Conservation (phyloP, 2,113 vertebrate genomes). For the Carassius auratus region DNA sequence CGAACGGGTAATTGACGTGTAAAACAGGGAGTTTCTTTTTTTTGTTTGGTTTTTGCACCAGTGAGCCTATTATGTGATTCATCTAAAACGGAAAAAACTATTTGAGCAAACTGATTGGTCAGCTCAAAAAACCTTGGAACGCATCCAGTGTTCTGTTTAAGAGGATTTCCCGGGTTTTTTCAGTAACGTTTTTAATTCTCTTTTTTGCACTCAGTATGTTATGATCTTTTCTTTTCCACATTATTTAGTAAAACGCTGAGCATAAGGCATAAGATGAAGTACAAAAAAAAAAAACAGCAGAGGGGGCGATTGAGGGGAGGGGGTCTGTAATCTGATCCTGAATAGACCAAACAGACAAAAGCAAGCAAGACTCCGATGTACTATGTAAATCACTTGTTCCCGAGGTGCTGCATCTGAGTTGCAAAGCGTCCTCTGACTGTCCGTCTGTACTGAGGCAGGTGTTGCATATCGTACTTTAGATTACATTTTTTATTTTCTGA, state of each 20-base stretch:
- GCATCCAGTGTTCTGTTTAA: slow-evolving; percentile 64
- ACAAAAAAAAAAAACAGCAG: not conserved
- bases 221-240: not conserved
- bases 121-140: slow-evolving; percentile 67
- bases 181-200: slow-evolving; percentile 60
- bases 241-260: slow-evolving; percentile 1
- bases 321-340: slow-evolving; percentile 57
- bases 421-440: slow-evolving; percentile 63
- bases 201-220: slow-evolving; percentile 35
- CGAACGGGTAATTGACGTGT: slow-evolving; percentile 22
- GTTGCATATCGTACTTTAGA: slow-evolving; percentile 68
- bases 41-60: not conserved
- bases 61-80: slow-evolving; percentile 34
- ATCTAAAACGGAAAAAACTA: slow-evolving; percentile 10
- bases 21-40: slow-evolving; percentile 25
- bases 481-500: slow-evolving; percentile 61
- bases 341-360: slow-evolving; percentile 55
- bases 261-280: slow-evolving; percentile 22
- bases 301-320: slow-evolving; percentile 13
- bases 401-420: slow-evolving; percentile 62
- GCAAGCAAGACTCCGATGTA: slow-evolving; percentile 44
- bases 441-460: slow-evolving; percentile 73
- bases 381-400: slow-evolving; percentile 46
- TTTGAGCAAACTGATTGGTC: slow-evolving; percentile 67
- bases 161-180: slow-evolving; percentile 60